These are phyloP conservation scores for Hipposideros larvatus DNA, from an alignment of 2,797 vertebrate genomes.

Conservation along the genomic window DNA sequence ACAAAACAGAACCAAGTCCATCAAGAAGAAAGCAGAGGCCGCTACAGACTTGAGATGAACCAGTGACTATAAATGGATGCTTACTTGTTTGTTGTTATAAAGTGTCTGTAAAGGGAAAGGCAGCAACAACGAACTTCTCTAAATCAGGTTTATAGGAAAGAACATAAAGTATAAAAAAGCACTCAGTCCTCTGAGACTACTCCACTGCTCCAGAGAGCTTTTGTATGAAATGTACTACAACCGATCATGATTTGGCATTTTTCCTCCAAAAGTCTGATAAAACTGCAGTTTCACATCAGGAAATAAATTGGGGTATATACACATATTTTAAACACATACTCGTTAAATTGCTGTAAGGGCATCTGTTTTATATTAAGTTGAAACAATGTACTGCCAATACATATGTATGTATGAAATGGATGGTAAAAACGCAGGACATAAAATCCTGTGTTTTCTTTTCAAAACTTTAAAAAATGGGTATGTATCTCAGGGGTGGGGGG, in stretches of 20 bases:
- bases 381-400: not conserved
- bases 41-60: not conserved
- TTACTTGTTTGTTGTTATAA: not conserved
- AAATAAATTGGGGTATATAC: not conserved
- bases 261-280: constrained; percentile 36
- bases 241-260: not conserved
- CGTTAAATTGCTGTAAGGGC: not conserved
- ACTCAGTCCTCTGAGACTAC: not conserved
- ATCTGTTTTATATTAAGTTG: constrained; percentile 61
- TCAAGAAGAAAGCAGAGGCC: not conserved
- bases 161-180: not conserved
- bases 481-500: not conserved
- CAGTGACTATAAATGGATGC: not conserved
- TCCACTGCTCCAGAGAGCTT: not conserved
- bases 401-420: not conserved
- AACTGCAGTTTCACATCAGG: constrained; percentile 43
- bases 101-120: not conserved
- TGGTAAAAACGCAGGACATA: not conserved
- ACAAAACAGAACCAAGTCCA: not conserved
- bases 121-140: not conserved
- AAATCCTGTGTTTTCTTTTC: not conserved
- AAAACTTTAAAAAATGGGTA: constrained; percentile 33
- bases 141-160: not conserved
- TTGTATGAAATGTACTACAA: not conserved
- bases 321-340: constrained; percentile 47